These are phyloP conservation scores for Xenentodon cancila DNA, from an alignment of 2,797 vertebrate genomes.

Conservation along the genomic window DNA sequence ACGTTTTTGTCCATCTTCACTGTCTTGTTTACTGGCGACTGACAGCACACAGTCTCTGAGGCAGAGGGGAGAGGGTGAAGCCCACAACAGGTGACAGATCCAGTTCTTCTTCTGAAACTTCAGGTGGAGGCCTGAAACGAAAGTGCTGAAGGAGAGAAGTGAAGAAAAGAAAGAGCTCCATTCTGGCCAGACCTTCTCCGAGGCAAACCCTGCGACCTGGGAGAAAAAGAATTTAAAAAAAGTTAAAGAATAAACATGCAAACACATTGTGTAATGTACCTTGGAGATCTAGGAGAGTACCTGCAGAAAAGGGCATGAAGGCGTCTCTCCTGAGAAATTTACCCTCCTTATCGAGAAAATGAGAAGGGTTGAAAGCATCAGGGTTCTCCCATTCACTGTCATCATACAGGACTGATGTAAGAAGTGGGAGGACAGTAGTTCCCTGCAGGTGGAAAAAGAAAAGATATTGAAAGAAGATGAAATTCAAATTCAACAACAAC, in stretches of 20 bases:
- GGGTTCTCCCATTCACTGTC: slow-evolving; percentile 74
- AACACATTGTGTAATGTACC: no score
- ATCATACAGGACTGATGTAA: slow-evolving; percentile 72
- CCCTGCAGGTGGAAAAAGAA: slow-evolving; percentile 45
- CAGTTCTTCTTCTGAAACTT: slow-evolving; percentile 59
- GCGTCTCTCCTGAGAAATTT: slow-evolving; percentile 67
- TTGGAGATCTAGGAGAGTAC: slow-evolving; percentile 26
- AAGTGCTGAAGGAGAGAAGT: slow-evolving; percentile 66
- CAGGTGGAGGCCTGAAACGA: slow-evolving; percentile 61
- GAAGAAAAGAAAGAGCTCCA: slow-evolving; percentile 74
- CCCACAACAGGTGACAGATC: slow-evolving; percentile 46
- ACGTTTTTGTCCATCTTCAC: no score
- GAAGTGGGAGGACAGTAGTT: slow-evolving; percentile 66
- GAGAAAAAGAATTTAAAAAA: not conserved
- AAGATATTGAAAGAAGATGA: no score
- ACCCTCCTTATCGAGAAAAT: slow-evolving; percentile 74
- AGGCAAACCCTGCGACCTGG: slow-evolving; percentile 60
- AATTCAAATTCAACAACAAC: no score
- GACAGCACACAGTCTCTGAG: slow-evolving; percentile 22
- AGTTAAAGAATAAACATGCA: no score
- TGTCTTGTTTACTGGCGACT: slow-evolving; percentile 1
- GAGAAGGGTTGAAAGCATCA: slow-evolving; percentile 71
- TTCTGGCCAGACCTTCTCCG: slow-evolving; percentile 64
- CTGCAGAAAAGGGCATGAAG: slow-evolving; percentile 78
- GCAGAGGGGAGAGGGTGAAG: slow-evolving; percentile 7